Conservation (phyloP, 2,888 invertebrate species). For the Noctua janthina region DNA sequence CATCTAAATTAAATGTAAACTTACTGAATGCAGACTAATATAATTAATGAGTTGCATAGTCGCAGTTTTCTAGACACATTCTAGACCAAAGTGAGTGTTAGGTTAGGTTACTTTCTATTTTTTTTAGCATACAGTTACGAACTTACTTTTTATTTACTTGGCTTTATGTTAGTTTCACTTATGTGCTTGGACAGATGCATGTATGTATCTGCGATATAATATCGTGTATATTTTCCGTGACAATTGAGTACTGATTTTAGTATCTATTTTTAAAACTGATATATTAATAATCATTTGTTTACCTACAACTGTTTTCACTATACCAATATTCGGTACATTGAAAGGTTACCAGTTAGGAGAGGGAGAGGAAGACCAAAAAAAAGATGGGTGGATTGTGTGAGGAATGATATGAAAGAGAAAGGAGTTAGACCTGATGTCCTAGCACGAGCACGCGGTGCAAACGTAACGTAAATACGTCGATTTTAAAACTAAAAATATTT, state of each 20-base stretch:
- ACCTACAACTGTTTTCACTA: neutral
- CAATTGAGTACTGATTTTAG: neutral
- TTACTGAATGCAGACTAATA: conserved; percentile 7
- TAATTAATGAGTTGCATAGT: conserved; percentile 15
- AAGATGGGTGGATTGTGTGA: too few species aligned
- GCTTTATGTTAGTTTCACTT: conserved; percentile 7
- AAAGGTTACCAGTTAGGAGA: neutral
- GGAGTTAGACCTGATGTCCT: too few species aligned
- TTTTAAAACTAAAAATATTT: too few species aligned
- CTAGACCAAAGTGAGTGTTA: conserved; percentile 19
- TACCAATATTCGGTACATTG: neutral
- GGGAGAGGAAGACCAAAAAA: too few species aligned
- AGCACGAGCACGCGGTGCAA: too few species aligned
- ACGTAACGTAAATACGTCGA: too few species aligned
- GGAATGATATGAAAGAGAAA: too few species aligned
- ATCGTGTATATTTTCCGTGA: neutral
- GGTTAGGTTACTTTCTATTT: conserved; percentile 43
- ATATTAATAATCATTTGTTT: too few species aligned
- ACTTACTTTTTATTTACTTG: conserved; percentile 16
- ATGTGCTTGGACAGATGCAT: too few species aligned
- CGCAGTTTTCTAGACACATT: conserved; percentile 33
- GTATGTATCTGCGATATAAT: neutral
- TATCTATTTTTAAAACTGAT: neutral
- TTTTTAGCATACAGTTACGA: conserved; percentile 15
- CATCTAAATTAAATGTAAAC: conserved; percentile 23